These are phyloP conservation scores for Leptinotarsa haldemani DNA, from an alignment of 2,888 invertebrate species.

Conservation along the genomic window DNA sequence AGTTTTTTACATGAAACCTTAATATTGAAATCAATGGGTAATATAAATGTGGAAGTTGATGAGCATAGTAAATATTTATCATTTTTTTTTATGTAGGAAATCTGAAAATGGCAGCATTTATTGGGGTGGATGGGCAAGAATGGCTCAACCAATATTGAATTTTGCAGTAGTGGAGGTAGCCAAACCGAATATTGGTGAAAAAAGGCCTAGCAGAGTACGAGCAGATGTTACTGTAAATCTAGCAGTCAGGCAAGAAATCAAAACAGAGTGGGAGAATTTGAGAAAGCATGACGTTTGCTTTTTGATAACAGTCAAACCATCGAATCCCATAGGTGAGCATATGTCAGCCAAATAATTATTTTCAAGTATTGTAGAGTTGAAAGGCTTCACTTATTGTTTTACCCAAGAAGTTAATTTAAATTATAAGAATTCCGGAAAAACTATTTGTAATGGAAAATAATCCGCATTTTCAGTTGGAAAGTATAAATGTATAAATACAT, in stretches of 20 bases:
- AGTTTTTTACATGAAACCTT: too few species aligned
- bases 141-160: constrained; percentile 94
- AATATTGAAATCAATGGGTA: too few species aligned
- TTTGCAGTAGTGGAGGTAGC: constrained; percentile 96
- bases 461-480: too few species aligned
- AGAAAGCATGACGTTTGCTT: constrained; percentile 99
- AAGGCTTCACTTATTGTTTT: too few species aligned
- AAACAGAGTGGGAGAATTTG: constrained; percentile 96
- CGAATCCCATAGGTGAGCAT: constrained; percentile 81
- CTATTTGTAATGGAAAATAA: too few species aligned
- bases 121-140: constrained; percentile 99
- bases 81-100: constrained; percentile 69
- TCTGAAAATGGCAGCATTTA: constrained; percentile 87
- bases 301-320: constrained; percentile 90
- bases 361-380: too few species aligned
- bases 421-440: too few species aligned
- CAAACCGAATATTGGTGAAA: constrained; percentile 92
- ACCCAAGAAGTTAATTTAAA: too few species aligned
- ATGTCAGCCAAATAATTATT: too few species aligned
- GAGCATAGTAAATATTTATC: too few species aligned
- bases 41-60: too few species aligned
- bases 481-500: too few species aligned
- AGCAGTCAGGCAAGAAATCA: constrained; percentile 90
- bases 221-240: constrained; percentile 95
- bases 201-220: constrained; percentile 92